Evolutionary conservation across 37 sponge, comb jelly and placozoan genomes (phyloP), one percentile per base, ranked within the genome.

Genomic region (Cliona cf. orientalis): DNA sequence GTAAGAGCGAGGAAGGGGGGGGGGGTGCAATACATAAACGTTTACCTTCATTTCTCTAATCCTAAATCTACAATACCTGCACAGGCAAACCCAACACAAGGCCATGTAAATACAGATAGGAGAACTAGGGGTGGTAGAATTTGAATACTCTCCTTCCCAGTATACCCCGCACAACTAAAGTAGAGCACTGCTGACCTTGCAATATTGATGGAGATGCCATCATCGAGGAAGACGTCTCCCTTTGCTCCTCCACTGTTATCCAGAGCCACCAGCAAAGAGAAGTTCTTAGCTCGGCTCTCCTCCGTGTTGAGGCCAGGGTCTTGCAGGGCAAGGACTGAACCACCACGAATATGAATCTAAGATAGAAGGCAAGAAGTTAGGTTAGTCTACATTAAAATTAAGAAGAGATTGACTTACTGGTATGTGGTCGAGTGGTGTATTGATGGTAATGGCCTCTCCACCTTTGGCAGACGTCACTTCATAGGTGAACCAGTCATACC

Each of bases 181-280:
- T 62, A 7, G 21, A 25, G 63, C 21, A 28, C 6, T 25, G 6
- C 72, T 45, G 26, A 71, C 72, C 29, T 45, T n/a, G 7, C 29
- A n/a, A 71, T 45, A 23, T 5, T 29, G 28, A 45, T 11, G 1
- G 89, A 80, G 23, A 77, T 66, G 9, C 95, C 95, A 91, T 95
- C 95, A 72, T 95, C 95, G 2, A 91, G n/a, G 72, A 69, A 95
- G 22, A 91, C 53, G 29, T 75, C 78, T 6, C 95, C 95, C 12
- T 29, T 59, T 2, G 95, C 82, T 5, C 34, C n/a, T 3, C 78
- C 82, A 34, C 36, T 38, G 6, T 39, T 58, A 59, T 87, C 89
- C 67, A 95, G 79, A 28, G 91, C 95, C 2, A 95, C 80, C 11
- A 95, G 72, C 4, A 95, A 83, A 5, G 75, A 62, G 66, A 76